phyloP scores from a whole-genome alignment of 64 coral and sea anemone genomes.

The Hydrozoanthus tunicans region DNA sequence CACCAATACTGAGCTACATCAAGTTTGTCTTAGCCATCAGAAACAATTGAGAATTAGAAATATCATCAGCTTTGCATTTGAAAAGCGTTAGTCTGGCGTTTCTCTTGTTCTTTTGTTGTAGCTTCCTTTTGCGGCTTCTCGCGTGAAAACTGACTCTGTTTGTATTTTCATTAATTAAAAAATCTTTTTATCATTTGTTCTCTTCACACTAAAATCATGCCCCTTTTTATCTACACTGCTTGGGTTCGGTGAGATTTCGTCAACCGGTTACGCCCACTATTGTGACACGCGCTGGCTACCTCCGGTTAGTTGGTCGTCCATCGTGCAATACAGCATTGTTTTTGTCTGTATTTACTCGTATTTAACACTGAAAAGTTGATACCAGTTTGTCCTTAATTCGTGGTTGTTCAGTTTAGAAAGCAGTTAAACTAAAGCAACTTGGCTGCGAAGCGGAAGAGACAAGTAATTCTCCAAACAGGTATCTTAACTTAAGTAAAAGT shows the following conservation, averaged over 20 bases:
- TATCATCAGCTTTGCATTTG: neutral
- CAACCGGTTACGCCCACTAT: neutral
- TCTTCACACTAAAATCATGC: neutral
- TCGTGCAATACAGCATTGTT: neutral
- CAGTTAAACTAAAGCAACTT: no score
- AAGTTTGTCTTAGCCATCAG: neutral
- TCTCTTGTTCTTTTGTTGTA: neutral
- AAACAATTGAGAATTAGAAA: neutral
- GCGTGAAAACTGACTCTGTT: neutral
- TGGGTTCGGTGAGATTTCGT: neutral
- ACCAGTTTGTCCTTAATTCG: neutral
- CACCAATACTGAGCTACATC: no score
- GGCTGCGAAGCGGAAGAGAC: no score
- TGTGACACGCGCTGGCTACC: no score
- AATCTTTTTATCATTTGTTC: slow-evolving; percentile 9
- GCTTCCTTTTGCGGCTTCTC: neutral
- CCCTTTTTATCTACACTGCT: neutral
- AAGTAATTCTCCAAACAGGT: no score
- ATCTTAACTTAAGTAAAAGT: no score
- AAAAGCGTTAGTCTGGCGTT: neutral
- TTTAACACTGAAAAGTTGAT: neutral
- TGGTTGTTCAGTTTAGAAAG: no score
- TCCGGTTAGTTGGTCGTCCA: slow-evolving; percentile 9
- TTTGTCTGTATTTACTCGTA: neutral
- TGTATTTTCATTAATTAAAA: slow-evolving; percentile 16